A percentile compares a stretch with the other conserved stretches of the same genome.
These are phyloP conservation scores for Apamea anceps DNA, from an alignment of 2,888 invertebrate species.

Conservation along the genomic window DNA sequence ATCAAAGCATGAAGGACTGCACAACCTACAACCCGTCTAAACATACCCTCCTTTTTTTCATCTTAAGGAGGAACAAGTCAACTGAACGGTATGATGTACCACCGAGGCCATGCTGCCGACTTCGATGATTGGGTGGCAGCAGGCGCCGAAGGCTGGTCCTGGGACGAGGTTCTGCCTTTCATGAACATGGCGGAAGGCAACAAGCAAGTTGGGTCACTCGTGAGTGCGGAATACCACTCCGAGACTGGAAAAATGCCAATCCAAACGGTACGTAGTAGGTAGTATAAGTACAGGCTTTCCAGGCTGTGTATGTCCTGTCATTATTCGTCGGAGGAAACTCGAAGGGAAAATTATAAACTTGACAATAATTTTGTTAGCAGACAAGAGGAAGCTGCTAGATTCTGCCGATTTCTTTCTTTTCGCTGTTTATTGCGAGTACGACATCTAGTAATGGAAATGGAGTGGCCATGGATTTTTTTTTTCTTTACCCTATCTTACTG, in stretches of 20 bases:
- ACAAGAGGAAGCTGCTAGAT: background rate
- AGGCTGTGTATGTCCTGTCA: background rate
- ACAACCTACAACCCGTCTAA: background rate
- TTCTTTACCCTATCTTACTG: background rate
- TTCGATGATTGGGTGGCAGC: slow-evolving; percentile 92
- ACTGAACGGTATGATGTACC: slow-evolving; percentile 96
- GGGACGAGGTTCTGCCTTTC: slow-evolving; percentile 92
- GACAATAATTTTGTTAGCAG: background rate
- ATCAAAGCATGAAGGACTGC: background rate
- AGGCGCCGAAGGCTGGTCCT: slow-evolving; percentile 93
- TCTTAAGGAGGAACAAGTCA: slow-evolving; percentile 91
- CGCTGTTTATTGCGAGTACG: background rate
- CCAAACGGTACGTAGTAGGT: slow-evolving; percentile 76
- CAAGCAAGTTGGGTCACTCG: slow-evolving; percentile 88
- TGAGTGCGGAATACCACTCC: slow-evolving; percentile 89
- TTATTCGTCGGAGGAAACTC: background rate
- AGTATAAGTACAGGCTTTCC: background rate
- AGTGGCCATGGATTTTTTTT: background rate
- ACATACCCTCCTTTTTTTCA: background rate
- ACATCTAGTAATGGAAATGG: background rate
- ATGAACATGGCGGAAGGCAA: slow-evolving; percentile 92
- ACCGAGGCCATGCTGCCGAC: slow-evolving; percentile 92
- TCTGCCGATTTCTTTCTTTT: background rate
- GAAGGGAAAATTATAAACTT: background rate
- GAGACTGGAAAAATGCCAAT: slow-evolving; percentile 90